phyloP scores from a whole-genome alignment of 2,797 vertebrate genomes.

The Diplodus sargus region DNA sequence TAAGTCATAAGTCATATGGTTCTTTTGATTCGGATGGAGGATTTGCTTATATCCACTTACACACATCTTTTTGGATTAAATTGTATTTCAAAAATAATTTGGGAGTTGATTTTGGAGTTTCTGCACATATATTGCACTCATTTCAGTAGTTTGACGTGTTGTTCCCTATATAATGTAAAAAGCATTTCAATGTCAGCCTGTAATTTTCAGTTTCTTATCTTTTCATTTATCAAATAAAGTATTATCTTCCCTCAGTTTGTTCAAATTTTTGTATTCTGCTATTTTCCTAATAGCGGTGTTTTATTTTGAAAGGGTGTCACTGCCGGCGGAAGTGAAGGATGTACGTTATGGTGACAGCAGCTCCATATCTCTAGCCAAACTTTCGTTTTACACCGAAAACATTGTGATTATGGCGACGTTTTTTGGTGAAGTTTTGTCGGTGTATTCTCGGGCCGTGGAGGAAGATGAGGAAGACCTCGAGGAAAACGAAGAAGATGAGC shows the following conservation, averaged over 20 bases:
- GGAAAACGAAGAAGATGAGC: conserved; percentile 83
- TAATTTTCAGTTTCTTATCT: no score
- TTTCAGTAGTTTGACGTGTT: background rate
- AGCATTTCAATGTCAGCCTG: background rate
- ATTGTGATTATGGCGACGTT: conserved; percentile 89
- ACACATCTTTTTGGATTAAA: background rate
- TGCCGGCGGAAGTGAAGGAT: conserved; percentile 39
- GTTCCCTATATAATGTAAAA: background rate
- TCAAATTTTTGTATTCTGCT: no score
- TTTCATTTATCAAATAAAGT: background rate
- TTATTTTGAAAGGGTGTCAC: conserved; percentile 49
- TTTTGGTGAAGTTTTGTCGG: conserved; percentile 93
- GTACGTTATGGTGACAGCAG: background rate
- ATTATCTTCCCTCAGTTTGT: background rate
- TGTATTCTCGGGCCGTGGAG: conserved; percentile 90
- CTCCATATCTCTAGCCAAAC: conserved; percentile 15
- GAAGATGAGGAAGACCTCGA: conserved; percentile 84
- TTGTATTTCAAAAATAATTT: background rate
- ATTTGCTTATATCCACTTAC: background rate
- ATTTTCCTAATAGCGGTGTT: background rate
- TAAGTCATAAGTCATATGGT: background rate
- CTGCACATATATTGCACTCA: background rate
- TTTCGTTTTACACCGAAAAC: conserved; percentile 41
- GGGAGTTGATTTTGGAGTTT: background rate
- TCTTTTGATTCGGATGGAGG: background rate